A percentile compares a stretch with the other conserved stretches of the same genome.
Evolutionary conservation across 2,888 invertebrate species (phyloP).

Genomic region (Ptilodon capucinus): DNA sequence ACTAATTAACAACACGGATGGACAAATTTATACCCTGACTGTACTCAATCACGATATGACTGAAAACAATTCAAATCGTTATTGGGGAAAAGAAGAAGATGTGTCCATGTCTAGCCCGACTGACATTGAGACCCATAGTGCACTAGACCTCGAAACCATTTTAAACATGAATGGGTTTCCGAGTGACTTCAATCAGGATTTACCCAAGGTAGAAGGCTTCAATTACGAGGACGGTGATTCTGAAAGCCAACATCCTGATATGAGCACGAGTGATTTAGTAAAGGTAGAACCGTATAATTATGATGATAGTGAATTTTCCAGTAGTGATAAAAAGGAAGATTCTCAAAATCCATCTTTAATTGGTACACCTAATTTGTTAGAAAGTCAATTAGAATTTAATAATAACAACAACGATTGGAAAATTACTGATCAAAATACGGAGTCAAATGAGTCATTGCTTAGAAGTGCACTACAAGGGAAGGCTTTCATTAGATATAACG

Average conservation of each 20-base stretch:
- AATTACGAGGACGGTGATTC: conserved; percentile 90
- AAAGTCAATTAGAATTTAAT: conserved; percentile 80
- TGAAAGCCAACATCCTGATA: conserved; percentile 88
- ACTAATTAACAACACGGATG: conserved; percentile 86
- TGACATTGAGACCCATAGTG: conserved; percentile 82
- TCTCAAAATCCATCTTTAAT: conserved; percentile 65
- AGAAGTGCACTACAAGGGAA: conserved; percentile 93
- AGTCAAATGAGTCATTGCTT: conserved; percentile 88
- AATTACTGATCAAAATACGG: conserved; percentile 87
- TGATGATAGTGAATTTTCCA: conserved; percentile 66
- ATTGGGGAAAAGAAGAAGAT: conserved; percentile 86
- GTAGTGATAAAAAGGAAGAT: conserved; percentile 72
- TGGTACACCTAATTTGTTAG: conserved; percentile 79
- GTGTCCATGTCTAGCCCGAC: conserved; percentile 84
- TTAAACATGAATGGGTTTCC: conserved; percentile 86
- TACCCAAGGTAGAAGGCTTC: conserved; percentile 88
- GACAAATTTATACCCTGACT: conserved; percentile 92
- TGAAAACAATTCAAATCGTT: conserved; percentile 84
- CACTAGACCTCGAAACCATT: conserved; percentile 90
- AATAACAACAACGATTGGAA: conserved; percentile 93
- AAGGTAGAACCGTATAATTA: conserved; percentile 73
- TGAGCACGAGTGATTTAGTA: conserved; percentile 84
- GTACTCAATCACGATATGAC: conserved; percentile 92
- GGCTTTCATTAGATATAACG: conserved; percentile 82
- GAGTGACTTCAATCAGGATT: conserved; percentile 82